Percentiles rank a stretch among this genome's conserved stretches.
Evolutionary conservation across 1,140 invertebrate species (phyloP).

Genomic region (Drosophila seguyi): DNA sequence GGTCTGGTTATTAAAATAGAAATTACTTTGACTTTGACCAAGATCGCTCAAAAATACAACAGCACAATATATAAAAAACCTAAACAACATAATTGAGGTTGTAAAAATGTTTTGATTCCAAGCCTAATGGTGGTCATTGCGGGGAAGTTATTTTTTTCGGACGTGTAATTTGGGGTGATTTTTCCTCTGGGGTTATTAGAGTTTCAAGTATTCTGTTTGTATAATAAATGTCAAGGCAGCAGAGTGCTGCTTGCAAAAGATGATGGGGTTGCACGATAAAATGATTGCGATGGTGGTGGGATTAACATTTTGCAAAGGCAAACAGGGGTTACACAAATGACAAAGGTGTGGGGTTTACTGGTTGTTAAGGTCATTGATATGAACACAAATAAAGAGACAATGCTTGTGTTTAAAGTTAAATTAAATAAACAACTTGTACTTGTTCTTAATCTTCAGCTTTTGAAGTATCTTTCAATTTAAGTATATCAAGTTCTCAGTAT

Average conservation of each 20-base stretch:
- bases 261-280: constrained; percentile 16
- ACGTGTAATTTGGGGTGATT: constrained; percentile 41
- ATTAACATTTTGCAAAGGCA: constrained; percentile 5
- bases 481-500: not conserved
- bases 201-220: constrained; percentile 27
- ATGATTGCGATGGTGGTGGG: constrained; percentile 19
- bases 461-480: not conserved
- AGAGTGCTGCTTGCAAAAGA: not conserved
- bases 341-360: not conserved
- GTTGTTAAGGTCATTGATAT: not conserved
- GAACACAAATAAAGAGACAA: constrained; percentile 5
- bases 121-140: constrained; percentile 38
- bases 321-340: constrained; percentile 6
- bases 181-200: constrained; percentile 16
- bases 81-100: constrained; percentile 34
- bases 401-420: not conserved
- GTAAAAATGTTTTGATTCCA: constrained; percentile 43
- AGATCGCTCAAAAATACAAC: not conserved
- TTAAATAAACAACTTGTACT: not conserved
- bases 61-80: not conserved
- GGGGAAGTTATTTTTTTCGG: constrained; percentile 17
- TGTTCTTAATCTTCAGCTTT: not conserved
- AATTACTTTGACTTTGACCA: constrained; percentile 47
- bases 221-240: constrained; percentile 42
- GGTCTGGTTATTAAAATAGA: constrained; percentile 45